Percentiles rank a stretch among this genome's conserved stretches.
These are phyloP conservation scores for Macropis europaea DNA, from an alignment of 2,888 invertebrate genomes.

Conservation along the genomic window DNA sequence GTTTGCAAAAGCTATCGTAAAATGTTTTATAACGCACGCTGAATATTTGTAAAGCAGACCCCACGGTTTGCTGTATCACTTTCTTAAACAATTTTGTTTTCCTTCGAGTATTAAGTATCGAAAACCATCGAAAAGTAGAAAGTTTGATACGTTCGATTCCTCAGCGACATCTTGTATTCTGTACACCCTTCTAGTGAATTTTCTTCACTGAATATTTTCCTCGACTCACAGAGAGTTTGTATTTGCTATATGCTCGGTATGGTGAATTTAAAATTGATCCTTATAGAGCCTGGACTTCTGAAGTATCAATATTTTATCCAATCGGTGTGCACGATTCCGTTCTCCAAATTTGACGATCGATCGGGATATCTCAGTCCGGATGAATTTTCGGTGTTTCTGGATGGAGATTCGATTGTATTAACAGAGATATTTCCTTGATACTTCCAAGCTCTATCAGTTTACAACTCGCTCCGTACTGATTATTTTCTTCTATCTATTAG, in stretches of 20 bases:
- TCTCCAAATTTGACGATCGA: neutral
- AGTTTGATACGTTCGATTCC: neutral
- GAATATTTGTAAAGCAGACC: neutral
- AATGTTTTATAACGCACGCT: neutral
- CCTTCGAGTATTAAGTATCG: neutral
- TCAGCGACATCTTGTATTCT: neutral
- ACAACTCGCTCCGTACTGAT: slow-evolving; percentile 9
- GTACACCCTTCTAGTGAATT: neutral
- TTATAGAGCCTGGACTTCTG: neutral
- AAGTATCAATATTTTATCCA: neutral
- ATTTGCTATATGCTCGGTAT: neutral
- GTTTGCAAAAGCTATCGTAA: neutral
- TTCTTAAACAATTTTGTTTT: too few species aligned
- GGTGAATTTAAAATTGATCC: too few species aligned
- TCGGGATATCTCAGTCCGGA: neutral
- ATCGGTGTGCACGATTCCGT: neutral
- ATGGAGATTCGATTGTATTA: neutral
- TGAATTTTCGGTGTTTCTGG: neutral
- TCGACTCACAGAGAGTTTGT: neutral
- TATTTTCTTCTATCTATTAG: slow-evolving; percentile 40
- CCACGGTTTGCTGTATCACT: neutral
- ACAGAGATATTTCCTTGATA: slow-evolving; percentile 1
- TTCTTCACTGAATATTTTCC: too few species aligned
- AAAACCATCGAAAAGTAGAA: neutral
- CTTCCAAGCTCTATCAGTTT: neutral